phyloP scores from a whole-genome alignment of 92 coral and sea anemone species.

The Epizoanthus fatuus region DNA sequence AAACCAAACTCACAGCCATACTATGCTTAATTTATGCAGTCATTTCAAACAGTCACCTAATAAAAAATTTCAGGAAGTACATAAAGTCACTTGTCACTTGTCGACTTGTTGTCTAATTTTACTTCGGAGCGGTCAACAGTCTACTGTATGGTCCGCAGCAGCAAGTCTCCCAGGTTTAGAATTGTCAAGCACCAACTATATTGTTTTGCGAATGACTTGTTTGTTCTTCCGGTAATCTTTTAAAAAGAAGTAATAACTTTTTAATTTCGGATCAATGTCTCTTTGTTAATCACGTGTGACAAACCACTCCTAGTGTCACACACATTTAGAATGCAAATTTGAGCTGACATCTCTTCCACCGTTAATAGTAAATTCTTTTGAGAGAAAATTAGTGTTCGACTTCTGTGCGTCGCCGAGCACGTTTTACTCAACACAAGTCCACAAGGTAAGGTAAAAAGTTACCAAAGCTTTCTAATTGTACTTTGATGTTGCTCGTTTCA shows the following conservation, averaged over 20 bases:
- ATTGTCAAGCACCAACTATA: slow-evolving; percentile 26
- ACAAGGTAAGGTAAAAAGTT: slow-evolving; percentile 19
- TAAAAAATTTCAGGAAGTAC: slow-evolving; percentile 1
- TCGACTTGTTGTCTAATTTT: slow-evolving; percentile 34
- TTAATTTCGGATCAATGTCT: slow-evolving; percentile 95
- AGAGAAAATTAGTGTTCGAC: slow-evolving; percentile 19
- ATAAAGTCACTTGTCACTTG: slow-evolving; percentile 19
- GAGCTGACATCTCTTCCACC: slow-evolving; percentile 29
- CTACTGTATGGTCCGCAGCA: neutral
- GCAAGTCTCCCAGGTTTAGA: slow-evolving; percentile 19
- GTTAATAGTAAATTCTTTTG: slow-evolving; percentile 47
- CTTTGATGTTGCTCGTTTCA: neutral
- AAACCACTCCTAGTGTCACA: slow-evolving; percentile 54
- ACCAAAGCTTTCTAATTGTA: neutral
- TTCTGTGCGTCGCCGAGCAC: neutral
- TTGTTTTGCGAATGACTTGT: slow-evolving; percentile 68
- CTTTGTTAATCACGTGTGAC: slow-evolving; percentile 82
- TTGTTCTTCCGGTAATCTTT: slow-evolving; percentile 83
- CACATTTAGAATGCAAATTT: neutral
- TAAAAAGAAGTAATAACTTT: slow-evolving; percentile 90
- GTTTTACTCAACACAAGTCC: neutral
- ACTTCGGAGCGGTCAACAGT: slow-evolving; percentile 2
- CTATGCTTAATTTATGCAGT: slow-evolving; percentile 18
- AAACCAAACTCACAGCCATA: slow-evolving; percentile 1
- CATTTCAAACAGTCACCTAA: slow-evolving; percentile 19